These are phyloP conservation scores for Drosophila monieri DNA, from an alignment of 2,888 invertebrate species.

Conservation along the genomic window DNA sequence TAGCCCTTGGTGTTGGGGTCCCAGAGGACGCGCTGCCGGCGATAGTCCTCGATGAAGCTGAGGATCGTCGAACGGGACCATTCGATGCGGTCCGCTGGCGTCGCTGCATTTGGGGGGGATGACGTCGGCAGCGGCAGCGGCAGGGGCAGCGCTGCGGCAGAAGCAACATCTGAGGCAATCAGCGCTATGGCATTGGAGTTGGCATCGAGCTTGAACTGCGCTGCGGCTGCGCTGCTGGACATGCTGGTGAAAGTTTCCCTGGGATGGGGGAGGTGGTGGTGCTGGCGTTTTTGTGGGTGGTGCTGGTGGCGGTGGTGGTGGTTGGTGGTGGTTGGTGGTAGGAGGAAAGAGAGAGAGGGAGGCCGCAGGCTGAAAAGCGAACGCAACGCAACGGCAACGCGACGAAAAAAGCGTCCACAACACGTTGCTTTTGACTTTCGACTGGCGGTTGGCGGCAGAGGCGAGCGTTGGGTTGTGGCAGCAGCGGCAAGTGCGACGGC, in stretches of 20 bases:
- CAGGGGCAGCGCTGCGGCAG: conserved; percentile 47
- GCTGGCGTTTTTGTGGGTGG: conserved; percentile 40
- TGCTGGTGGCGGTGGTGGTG: conserved; percentile 32
- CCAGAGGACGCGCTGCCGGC: conserved; percentile 82
- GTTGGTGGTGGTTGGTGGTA: conserved; percentile 32
- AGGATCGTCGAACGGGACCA: conserved; percentile 83
- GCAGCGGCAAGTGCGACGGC: conserved; percentile 71
- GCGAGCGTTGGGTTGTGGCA: conserved; percentile 64
- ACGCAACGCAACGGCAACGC: conserved; percentile 75
- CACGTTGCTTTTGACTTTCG: conserved; percentile 80
- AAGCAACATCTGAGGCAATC: conserved; percentile 46
- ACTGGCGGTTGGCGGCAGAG: conserved; percentile 71
- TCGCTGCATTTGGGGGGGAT: conserved; percentile 22
- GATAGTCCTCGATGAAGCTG: conserved; percentile 82
- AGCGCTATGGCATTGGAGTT: conserved; percentile 67
- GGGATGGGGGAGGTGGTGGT: conserved; percentile 35
- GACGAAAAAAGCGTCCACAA: conserved; percentile 78
- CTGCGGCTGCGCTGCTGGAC: conserved; percentile 71
- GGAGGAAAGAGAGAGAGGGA: conserved; percentile 40
- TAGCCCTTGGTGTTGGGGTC: conserved; percentile 83
- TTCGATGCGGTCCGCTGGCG: conserved; percentile 80
- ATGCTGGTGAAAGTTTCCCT: conserved; percentile 70
- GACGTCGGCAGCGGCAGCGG: conserved; percentile 29
- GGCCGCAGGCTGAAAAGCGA: conserved; percentile 69
- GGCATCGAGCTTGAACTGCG: conserved; percentile 66